Conservation (phyloP, 2,888 invertebrate species). For the Drosophila sordidapex region DNA sequence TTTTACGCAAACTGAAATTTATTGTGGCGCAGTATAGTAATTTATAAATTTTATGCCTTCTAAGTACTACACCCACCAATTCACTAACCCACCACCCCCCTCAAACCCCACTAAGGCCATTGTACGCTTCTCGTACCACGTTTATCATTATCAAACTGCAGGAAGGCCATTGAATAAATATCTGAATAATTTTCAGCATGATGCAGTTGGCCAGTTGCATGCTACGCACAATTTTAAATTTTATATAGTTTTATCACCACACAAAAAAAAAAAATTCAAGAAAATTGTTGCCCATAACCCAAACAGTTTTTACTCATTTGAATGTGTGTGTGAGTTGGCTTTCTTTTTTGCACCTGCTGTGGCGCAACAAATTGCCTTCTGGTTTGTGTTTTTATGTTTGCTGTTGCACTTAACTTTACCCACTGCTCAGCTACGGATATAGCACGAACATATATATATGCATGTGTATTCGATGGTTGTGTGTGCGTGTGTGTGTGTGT, state of each 20-base stretch:
- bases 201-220: constrained; percentile 18
- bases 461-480: constrained; percentile 12
- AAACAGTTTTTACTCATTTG: neutral
- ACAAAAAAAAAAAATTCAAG: neutral
- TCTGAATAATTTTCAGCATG: constrained; percentile 9
- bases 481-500: constrained; percentile 20
- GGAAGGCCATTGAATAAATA: constrained; percentile 27
- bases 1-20: constrained; percentile 80
- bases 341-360: constrained; percentile 16
- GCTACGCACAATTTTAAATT: constrained; percentile 57
- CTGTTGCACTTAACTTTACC: constrained; percentile 60
- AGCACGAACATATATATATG: constrained; percentile 3
- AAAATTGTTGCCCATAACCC: neutral
- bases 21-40: constrained; percentile 78
- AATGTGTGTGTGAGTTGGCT: neutral
- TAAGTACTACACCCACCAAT: constrained; percentile 58
- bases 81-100: neutral
- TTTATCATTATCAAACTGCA: constrained; percentile 34
- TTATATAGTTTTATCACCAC: constrained; percentile 37
- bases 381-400: constrained; percentile 44
- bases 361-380: constrained; percentile 72
- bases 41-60: constrained; percentile 81
- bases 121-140: neutral
- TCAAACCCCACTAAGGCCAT: neutral
- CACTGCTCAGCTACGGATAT: constrained; percentile 23